Evolutionary conservation across 2,888 invertebrate species (phyloP).

Genomic region (Drosophila lutescens): DNA sequence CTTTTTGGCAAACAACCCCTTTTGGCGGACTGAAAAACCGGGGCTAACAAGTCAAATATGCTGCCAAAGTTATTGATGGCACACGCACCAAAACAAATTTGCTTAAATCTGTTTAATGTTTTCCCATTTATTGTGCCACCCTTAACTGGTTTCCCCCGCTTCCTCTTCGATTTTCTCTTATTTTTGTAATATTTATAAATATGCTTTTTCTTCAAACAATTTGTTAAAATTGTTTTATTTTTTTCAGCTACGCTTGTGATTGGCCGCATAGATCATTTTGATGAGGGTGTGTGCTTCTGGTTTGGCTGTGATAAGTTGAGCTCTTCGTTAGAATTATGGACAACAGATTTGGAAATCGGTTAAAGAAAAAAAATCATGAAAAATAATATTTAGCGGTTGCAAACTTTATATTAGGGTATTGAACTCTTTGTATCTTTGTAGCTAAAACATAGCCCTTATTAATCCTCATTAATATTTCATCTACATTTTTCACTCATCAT

Average conservation of each 20-base stretch:
- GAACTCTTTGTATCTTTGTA: too few relatives aligned
- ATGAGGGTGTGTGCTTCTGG: constrained; percentile 42
- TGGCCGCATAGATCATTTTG: constrained; percentile 70
- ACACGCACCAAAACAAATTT: constrained; percentile 78
- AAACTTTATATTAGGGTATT: too few relatives aligned
- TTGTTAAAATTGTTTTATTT: constrained; percentile 18
- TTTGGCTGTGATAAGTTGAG: constrained; percentile 18
- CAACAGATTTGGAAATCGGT: not conserved
- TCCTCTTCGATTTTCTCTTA: constrained; percentile 6
- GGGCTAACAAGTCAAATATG: constrained; percentile 68
- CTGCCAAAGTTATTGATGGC: constrained; percentile 76
- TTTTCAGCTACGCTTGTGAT: constrained; percentile 48
- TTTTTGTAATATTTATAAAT: constrained; percentile 67
- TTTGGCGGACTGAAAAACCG: not conserved
- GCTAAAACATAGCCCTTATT: not conserved
- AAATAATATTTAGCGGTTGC: too few relatives aligned
- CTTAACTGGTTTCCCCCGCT: constrained; percentile 30
- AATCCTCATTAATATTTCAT: constrained; percentile 8
- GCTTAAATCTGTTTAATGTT: constrained; percentile 80
- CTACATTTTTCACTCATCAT: constrained; percentile 20
- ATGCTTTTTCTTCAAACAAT: constrained; percentile 35
- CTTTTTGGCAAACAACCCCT: constrained; percentile 32
- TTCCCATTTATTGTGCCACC: constrained; percentile 67
- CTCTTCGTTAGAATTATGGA: not conserved
- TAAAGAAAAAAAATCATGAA: not conserved